These are phyloP conservation scores for Polietes domitor DNA, from an alignment of 2,888 invertebrate genomes.

Conservation along the genomic window DNA sequence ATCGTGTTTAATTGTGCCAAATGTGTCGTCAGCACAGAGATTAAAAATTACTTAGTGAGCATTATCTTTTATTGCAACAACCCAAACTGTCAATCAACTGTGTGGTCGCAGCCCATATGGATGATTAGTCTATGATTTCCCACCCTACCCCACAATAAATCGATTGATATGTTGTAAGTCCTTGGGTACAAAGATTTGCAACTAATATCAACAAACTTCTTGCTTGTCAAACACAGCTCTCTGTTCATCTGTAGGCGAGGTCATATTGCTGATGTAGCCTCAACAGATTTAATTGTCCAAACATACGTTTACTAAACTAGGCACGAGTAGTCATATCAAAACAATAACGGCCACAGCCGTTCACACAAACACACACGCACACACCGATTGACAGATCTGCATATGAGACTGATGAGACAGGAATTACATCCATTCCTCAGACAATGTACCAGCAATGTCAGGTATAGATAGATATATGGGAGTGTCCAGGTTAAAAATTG, in stretches of 20 bases:
- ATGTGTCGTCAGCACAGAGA: neutral
- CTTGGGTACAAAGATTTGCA: too few relatives aligned
- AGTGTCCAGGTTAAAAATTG: neutral
- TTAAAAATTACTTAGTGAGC: neutral
- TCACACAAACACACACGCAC: neutral
- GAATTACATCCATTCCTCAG: neutral
- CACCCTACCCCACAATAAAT: neutral
- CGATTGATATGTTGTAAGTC: neutral
- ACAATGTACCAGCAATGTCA: neutral
- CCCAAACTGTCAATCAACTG: slow-evolving; percentile 14
- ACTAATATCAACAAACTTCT: neutral
- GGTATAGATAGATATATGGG: too few relatives aligned
- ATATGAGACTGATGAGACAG: neutral
- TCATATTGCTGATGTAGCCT: neutral
- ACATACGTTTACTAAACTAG: neutral
- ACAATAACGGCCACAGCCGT: too few relatives aligned
- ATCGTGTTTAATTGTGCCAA: too few relatives aligned
- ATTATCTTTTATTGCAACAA: neutral
- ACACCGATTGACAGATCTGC: neutral
- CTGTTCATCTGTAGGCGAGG: neutral
- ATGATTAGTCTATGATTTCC: neutral
- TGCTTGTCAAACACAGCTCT: neutral
- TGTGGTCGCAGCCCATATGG: neutral
- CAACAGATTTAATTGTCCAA: slow-evolving; percentile 31
- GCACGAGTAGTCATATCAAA: too few relatives aligned